These are phyloP conservation scores for Sthenelais limicola DNA, from an alignment of 2,888 invertebrate species.

Conservation along the genomic window DNA sequence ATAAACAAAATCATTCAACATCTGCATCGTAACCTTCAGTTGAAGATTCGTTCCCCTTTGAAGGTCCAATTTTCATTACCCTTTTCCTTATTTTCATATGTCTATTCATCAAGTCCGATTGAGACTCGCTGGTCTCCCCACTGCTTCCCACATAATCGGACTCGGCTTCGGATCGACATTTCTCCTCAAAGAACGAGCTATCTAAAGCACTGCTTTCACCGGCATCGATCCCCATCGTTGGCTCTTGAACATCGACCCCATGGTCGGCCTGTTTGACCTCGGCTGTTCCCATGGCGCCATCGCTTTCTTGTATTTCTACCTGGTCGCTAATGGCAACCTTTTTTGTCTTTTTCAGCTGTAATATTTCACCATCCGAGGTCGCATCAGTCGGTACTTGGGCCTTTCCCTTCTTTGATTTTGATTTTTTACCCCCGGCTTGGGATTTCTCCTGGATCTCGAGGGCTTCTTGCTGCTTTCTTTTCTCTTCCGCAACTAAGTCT, in stretches of 20 bases:
- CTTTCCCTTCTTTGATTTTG: background rate
- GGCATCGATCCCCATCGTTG: no score
- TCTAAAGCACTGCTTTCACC: constrained; percentile 1
- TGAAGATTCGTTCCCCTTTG: background rate
- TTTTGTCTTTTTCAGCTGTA: background rate
- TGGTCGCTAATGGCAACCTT: background rate
- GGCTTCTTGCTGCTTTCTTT: background rate
- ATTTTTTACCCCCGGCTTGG: constrained; percentile 8
- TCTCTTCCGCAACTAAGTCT: background rate
- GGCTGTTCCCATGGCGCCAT: no score
- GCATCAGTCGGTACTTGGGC: background rate
- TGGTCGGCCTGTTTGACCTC: no score
- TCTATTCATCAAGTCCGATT: background rate
- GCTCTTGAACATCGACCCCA: no score
- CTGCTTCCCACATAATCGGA: constrained; percentile 12
- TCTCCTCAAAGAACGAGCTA: constrained; percentile 2
- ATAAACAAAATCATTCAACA: background rate
- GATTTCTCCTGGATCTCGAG: background rate
- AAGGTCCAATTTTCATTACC: background rate
- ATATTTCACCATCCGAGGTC: background rate
- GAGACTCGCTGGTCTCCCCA: constrained; percentile 15
- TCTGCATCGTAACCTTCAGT: constrained; percentile 28
- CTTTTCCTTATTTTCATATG: background rate
- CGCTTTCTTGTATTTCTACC: constrained; percentile 1
- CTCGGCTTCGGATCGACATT: background rate